Evolutionary conservation across 2,888 invertebrate genomes (phyloP).

Genomic region (Epistrophe eligans): DNA sequence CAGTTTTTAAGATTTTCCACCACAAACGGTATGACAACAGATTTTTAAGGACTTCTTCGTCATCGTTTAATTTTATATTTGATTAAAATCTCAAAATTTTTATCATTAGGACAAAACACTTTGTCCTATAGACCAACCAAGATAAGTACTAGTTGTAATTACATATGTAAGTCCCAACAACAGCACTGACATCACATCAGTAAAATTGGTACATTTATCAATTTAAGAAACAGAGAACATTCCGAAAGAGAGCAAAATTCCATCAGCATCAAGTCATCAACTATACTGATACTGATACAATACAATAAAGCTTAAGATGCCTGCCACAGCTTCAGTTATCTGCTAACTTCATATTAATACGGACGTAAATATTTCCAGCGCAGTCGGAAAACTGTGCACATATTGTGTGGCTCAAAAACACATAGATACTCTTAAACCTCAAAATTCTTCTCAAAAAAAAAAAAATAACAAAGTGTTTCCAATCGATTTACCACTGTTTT

Average conservation of each 20-base stretch:
- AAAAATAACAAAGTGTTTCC: slow-evolving; percentile 13
- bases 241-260: slow-evolving; percentile 34
- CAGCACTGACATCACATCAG: slow-evolving; percentile 25
- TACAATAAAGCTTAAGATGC: slow-evolving; percentile 53
- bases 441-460: not conserved
- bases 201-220: not conserved
- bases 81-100: too few species aligned
- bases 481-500: slow-evolving; percentile 5
- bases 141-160: not conserved
- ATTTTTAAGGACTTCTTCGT: too few species aligned
- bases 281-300: slow-evolving; percentile 32
- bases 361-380: slow-evolving; percentile 78
- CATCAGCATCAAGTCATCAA: not conserved
- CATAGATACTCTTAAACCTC: slow-evolving; percentile 36
- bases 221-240: slow-evolving; percentile 29
- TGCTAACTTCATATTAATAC: slow-evolving; percentile 82
- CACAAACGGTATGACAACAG: too few species aligned
- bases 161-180: not conserved
- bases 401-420: slow-evolving; percentile 40
- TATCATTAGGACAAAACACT: too few species aligned
- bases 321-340: slow-evolving; percentile 80
- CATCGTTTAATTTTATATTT: too few species aligned
- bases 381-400: slow-evolving; percentile 26
- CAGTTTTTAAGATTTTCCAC: too few species aligned
- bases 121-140: too few species aligned